phyloP scores from a whole-genome alignment of 2,113 vertebrate genomes.

The Crotalus horridus region DNA sequence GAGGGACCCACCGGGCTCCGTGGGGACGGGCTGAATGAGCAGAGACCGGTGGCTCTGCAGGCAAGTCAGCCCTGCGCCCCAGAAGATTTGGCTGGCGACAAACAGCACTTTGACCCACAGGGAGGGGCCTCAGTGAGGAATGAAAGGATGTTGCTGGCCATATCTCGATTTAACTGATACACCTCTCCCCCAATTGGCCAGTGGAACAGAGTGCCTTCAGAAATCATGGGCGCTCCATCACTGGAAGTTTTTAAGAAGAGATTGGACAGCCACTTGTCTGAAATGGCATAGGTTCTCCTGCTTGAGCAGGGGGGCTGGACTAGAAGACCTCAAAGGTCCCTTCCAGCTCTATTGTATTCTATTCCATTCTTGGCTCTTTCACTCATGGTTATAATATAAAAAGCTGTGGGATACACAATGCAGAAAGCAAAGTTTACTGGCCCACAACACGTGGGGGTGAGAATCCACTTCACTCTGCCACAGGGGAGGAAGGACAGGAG shows the following conservation, averaged over 20 bases:
- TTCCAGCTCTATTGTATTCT: no score
- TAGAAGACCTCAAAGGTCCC: no score
- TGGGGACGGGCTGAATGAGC: neutral
- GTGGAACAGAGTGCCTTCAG: no score
- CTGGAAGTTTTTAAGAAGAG: no score
- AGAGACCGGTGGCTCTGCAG: neutral
- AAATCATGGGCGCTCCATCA: no score
- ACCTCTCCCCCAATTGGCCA: no score
- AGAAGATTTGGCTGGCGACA: neutral
- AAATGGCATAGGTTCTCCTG: no score
- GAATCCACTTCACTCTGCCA: neutral
- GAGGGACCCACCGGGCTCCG: neutral
- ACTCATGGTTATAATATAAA: neutral
- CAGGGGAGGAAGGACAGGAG: neutral
- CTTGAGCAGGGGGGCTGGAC: no score
- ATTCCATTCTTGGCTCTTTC: no score
- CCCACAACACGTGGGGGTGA: neutral
- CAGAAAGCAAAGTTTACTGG: neutral
- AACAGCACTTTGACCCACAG: no score
- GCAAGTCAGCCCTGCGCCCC: neutral
- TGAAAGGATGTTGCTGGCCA: neutral
- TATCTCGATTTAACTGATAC: neutral
- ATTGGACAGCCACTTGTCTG: no score
- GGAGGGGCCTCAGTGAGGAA: neutral
- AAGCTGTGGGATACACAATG: neutral